Conservation (phyloP, 2,888 invertebrate genomes). For the Balanococcus diminutus region DNA sequence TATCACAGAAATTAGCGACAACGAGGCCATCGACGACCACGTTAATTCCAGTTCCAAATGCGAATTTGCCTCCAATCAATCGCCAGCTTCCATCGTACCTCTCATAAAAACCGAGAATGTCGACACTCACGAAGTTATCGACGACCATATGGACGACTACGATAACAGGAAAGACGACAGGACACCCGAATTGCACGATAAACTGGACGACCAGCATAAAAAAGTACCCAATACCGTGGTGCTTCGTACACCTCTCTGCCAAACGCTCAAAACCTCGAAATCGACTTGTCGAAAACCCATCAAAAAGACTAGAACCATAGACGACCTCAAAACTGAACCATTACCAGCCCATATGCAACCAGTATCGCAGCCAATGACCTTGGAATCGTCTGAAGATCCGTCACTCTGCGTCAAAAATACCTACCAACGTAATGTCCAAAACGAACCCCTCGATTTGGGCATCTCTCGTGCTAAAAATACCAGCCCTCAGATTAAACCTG, state of each 20-base stretch:
- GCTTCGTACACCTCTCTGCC: constrained; percentile 6
- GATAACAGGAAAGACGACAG: background rate
- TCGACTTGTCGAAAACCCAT: background rate
- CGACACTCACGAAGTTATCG: constrained; percentile 28
- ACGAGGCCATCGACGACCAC: background rate
- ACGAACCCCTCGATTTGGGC: constrained; percentile 46
- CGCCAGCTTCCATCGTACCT: background rate
- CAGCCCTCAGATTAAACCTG: background rate
- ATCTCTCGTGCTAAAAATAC: constrained; percentile 1
- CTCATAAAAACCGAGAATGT: background rate
- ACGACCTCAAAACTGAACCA: background rate
- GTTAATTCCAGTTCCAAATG: constrained; percentile 11
- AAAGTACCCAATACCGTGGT: background rate
- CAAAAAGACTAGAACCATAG: background rate
- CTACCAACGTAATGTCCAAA: background rate
- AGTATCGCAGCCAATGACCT: background rate
- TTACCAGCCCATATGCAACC: background rate
- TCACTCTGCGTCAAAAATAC: background rate
- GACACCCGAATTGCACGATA: background rate
- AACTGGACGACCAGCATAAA: background rate
- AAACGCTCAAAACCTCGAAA: constrained; percentile 6
- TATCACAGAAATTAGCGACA: constrained; percentile 5
- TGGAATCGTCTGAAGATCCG: background rate
- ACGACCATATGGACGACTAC: constrained; percentile 24
- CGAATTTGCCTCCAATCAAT: background rate